Evolutionary conservation across 2,113 vertebrate genomes (phyloP), one percentile per base, ranked within the genome.

Genomic region (Arothron firmamentum): DNA sequence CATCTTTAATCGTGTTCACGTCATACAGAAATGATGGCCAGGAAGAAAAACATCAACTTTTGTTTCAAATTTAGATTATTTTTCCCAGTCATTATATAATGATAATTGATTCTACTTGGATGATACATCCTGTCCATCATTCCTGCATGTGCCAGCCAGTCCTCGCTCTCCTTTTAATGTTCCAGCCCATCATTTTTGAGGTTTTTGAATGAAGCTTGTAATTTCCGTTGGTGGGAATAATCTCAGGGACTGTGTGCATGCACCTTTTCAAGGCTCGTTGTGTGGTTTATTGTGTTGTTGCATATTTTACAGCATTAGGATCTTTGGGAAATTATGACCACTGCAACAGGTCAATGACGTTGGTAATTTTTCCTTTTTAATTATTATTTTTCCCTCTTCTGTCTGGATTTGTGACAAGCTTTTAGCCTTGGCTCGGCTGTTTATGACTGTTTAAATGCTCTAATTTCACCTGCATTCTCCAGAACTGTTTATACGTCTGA

Each of bases 281-380:
- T 93, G 91, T 94, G 93, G 90, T 93, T 94, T 85, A 93, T 93
- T 93, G 93, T 95, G 92, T 95, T 96, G 94, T 95, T 94, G 92
- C 92, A 92, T 95, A 95, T 95, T 94, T 95, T 95, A 86, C 94
- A 96, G 94, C 94, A 93, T 94, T 96, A 96, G 92, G 92, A 94
- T 94, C 94, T 95, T 91, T 95, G 93, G 94, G 93, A 94, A 91
- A 93, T 94, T 92, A 93, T 95, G 92, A 95, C 91, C 93, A 90
- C 93, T 90, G 92, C 93, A 93, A 92, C 93, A 94, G 93, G 93
- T 95, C 94, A 94, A 93, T 93, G 92, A 93, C 92, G 91, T 94
- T 95, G 94, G 95, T 97, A 95, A 97, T 93, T 93, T 90, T 92
- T 90, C 90, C 92, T 91, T 91, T 93, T 94, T 92, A 91, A 92